Conservation (phyloP, 2,797 vertebrate genomes). For the Echeneis naucrates region DNA sequence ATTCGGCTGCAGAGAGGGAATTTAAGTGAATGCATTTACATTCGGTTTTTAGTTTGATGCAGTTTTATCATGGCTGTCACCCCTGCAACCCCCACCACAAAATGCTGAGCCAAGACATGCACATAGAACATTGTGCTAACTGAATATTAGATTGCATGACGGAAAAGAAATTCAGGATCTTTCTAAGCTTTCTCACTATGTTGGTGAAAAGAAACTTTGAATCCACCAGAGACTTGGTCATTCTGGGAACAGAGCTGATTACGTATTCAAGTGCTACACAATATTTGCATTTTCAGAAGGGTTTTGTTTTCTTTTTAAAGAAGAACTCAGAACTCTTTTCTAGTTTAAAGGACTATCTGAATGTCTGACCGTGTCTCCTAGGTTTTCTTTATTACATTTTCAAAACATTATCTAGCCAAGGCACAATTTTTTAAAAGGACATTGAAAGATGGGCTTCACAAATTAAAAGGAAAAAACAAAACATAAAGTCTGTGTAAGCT, state of each 20-base stretch:
- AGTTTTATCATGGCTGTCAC: conserved; percentile 56
- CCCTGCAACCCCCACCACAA: conserved; percentile 24
- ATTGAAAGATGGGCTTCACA: too few relatives aligned
- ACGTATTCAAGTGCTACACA: background rate
- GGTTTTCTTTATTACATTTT: background rate
- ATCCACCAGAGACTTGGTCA: background rate
- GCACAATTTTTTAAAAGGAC: too few relatives aligned
- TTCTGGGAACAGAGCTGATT: background rate
- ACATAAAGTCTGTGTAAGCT: too few relatives aligned
- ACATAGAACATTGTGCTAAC: conserved; percentile 42
- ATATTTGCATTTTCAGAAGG: background rate
- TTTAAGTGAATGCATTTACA: conserved; percentile 12
- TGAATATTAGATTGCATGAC: conserved; percentile 46
- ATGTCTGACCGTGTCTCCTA: background rate
- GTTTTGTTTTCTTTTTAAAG: background rate
- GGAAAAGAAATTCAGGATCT: conserved; percentile 20
- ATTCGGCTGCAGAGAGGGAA: conserved; percentile 9
- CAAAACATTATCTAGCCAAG: background rate
- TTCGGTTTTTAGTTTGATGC: conserved; percentile 38
- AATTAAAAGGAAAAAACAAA: too few relatives aligned
- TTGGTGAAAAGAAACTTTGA: background rate
- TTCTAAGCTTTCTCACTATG: conserved; percentile 11
- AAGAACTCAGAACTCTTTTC: background rate
- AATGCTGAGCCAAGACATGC: conserved; percentile 26
- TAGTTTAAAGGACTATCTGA: background rate